Conservation (phyloP, 2,888 invertebrate species). For the Meiosimyza decipiens region DNA sequence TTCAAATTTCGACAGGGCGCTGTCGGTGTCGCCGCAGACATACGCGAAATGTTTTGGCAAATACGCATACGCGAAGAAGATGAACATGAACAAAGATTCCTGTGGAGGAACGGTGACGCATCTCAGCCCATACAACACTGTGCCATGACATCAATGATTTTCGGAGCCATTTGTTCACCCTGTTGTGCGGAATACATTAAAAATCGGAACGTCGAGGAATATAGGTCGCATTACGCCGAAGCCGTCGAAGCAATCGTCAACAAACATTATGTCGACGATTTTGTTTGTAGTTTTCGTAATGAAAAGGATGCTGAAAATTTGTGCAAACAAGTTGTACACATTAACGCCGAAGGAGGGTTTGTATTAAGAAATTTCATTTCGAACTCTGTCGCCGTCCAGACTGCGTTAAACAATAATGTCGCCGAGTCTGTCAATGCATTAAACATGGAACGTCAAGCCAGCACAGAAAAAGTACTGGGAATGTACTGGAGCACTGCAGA, state of each 20-base stretch:
- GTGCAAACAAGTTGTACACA: conserved; percentile 12
- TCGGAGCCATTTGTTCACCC: conserved; percentile 47
- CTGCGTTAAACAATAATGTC: not conserved
- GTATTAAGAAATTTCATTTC: too few species aligned
- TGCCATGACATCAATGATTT: conserved; percentile 45
- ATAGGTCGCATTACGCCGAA: conserved; percentile 8
- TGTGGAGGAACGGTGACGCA: conserved; percentile 44
- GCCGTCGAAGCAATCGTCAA: conserved; percentile 30
- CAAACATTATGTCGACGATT: conserved; percentile 43
- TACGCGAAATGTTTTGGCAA: conserved; percentile 35
- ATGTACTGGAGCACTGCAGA: conserved; percentile 11
- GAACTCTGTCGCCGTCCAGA: too few species aligned
- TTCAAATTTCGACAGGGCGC: conserved; percentile 32
- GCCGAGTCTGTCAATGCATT: conserved; percentile 7
- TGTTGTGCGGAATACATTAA: conserved; percentile 45
- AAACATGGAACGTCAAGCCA: not conserved
- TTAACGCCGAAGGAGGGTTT: too few species aligned
- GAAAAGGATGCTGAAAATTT: conserved; percentile 28
- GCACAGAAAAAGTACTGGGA: conserved; percentile 2
- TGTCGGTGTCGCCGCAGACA: conserved; percentile 33
- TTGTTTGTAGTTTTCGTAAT: conserved; percentile 32
- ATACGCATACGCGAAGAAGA: conserved; percentile 26
- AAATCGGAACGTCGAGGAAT: conserved; percentile 33
- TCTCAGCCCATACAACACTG: conserved; percentile 38
- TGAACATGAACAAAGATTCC: conserved; percentile 43